Evolutionary conservation across 2,797 vertebrate genomes (phyloP), one percentile per base, ranked within the genome.

Genomic region (Malacoraja senta): DNA sequence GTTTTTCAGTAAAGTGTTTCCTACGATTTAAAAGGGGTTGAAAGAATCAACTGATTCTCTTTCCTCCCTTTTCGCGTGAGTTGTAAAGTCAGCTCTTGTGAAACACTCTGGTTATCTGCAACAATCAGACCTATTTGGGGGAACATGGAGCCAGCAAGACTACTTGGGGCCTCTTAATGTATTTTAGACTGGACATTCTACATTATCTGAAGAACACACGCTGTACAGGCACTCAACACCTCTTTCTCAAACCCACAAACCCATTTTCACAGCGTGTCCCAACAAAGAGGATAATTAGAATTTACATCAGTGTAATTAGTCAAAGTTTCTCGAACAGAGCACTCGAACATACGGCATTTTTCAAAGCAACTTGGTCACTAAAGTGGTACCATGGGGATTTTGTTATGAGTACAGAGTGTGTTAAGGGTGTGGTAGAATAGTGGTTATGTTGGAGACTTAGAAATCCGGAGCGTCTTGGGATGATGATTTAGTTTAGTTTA

Each of bases 131-230:
- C 93, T 78, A 94, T 84, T 53, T 90, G 93, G 93, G 93, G 94
- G 68, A 77, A 95, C 94, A 94, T 71, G 38, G 71, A 76, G 90
- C 44, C 90, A 92, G 68, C 38, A 76, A 76, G 90, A 76, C 90
- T 53, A 72, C 71, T 76, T 76, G 35, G 90, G 68, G 68, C 90
- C 90, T 74, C 90, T 92, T 92, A 92, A 92, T 92, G 90, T 76
- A 76, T 53, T 44, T 92, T 76, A 58, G 65, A 10, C 90, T 92
- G 90, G 13, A 13, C n/a, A 44, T 92, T 17, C 71, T 76, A 29
- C 78, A 94, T 95, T 95, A 94, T 94, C 94, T 94, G 94, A 94
- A 93, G 94, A 95, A 94, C 94, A 94, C 94, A 95, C 94, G 93
- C 0, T 93, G 90, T 88, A 93, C 94, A 93, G 93, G 94, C 93